Conservation (phyloP, 2,888 invertebrate species). For the Leuctra nigra region DNA sequence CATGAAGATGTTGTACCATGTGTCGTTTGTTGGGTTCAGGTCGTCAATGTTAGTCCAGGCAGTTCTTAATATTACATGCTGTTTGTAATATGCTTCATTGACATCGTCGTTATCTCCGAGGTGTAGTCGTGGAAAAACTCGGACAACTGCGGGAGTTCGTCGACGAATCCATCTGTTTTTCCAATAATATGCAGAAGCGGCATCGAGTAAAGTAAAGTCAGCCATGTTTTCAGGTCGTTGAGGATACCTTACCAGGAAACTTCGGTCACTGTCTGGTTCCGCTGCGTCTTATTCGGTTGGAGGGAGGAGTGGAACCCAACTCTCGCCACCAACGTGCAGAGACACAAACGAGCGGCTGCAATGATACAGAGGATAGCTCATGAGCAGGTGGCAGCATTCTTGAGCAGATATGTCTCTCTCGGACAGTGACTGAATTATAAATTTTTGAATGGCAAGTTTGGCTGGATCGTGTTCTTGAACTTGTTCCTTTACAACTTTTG, state of each 20-base stretch:
- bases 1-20: background rate
- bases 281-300: background rate
- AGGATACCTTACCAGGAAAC: background rate
- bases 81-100: background rate
- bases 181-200: background rate
- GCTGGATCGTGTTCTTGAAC: background rate
- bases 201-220: background rate
- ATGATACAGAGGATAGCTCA: constrained; percentile 6
- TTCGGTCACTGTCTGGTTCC: background rate
- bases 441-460: constrained; percentile 17
- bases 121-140: background rate
- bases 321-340: background rate
- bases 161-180: background rate
- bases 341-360: constrained; percentile 5
- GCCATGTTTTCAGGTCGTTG: background rate
- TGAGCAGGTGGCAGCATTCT: constrained; percentile 21
- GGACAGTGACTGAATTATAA: constrained; percentile 19
- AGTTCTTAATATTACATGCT: background rate
- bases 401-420: constrained; percentile 26
- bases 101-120: background rate
- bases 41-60: background rate
- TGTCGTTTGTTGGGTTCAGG: background rate
- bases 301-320: background rate
- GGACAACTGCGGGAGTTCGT: background rate
- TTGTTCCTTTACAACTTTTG: background rate